Evolutionary conservation across 2,888 invertebrate genomes (phyloP).

Genomic region (Ernsta delagoae): DNA sequence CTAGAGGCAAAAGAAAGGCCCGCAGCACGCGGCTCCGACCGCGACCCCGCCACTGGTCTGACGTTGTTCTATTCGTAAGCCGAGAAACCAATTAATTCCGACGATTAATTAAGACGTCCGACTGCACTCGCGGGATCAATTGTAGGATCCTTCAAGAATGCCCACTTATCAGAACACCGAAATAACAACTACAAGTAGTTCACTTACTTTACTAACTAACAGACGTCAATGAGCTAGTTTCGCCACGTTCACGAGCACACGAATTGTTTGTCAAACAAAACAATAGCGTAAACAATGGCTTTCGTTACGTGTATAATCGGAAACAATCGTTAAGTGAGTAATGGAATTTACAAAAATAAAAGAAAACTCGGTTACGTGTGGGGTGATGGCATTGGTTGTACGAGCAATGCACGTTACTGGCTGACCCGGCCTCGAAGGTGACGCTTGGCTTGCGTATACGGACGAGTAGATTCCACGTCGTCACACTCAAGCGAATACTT

Average conservation of each 20-base stretch:
- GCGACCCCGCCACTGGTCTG: conserved; percentile 51
- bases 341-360: conserved; percentile 30
- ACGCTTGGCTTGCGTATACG: conserved; percentile 42
- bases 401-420: conserved; percentile 42
- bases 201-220: no score
- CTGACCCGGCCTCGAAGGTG: conserved; percentile 46
- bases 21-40: conserved; percentile 49
- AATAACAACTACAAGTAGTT: neutral
- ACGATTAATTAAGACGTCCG: conserved; percentile 47
- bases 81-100: conserved; percentile 50
- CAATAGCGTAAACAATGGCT: conserved; percentile 9
- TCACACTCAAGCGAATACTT: conserved; percentile 10
- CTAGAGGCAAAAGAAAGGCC: conserved; percentile 64
- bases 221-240: neutral
- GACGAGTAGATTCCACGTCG: conserved; percentile 28
- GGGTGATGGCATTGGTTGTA: conserved; percentile 45
- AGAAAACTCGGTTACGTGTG: conserved; percentile 17
- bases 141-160: neutral
- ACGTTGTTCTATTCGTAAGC: conserved; percentile 41
- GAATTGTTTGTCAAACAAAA: conserved; percentile 1
- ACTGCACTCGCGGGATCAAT: conserved; percentile 22
- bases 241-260: neutral
- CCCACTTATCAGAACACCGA: neutral
- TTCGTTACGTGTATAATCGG: conserved; percentile 14
- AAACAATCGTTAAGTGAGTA: conserved; percentile 11